Conservation (phyloP, 35 echinoderm and acorn worm genomes). For the Strongylocentrotus purpuratus region DNA sequence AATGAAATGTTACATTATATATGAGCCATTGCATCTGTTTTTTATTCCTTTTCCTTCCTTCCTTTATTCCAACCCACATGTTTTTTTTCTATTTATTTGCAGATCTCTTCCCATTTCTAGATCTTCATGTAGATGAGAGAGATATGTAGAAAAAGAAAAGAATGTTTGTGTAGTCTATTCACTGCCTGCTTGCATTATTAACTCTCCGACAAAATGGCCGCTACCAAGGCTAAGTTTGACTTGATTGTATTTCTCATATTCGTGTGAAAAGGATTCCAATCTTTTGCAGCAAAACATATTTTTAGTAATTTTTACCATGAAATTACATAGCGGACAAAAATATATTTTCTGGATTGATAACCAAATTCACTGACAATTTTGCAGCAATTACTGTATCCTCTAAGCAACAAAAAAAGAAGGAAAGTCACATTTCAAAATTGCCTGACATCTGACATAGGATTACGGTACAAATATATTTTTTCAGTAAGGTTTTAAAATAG, state of each 20-base stretch:
- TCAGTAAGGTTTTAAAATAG: too few species aligned
- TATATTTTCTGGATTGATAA: too few species aligned
- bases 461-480: too few species aligned
- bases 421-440: too few species aligned
- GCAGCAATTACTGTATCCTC: too few species aligned
- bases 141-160: slow-evolving; percentile 46
- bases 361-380: too few species aligned
- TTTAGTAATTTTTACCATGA: too few species aligned
- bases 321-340: too few species aligned
- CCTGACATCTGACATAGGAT: too few species aligned
- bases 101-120: slow-evolving; percentile 31
- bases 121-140: slow-evolving; percentile 55
- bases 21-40: background rate
- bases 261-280: background rate
- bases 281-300: background rate
- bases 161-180: slow-evolving; percentile 44
- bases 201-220: slow-evolving; percentile 8
- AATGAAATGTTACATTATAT: background rate
- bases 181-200: slow-evolving; percentile 49
- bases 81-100: background rate
- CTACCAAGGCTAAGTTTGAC: slow-evolving; percentile 46
- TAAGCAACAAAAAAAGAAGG: too few species aligned
- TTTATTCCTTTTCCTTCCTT: slow-evolving; percentile 33
- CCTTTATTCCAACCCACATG: slow-evolving; percentile 25
- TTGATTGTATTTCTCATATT: slow-evolving; percentile 22